phyloP scores from a whole-genome alignment of 2,113 vertebrate species.

The Cynoglossus semilaevis region DNA sequence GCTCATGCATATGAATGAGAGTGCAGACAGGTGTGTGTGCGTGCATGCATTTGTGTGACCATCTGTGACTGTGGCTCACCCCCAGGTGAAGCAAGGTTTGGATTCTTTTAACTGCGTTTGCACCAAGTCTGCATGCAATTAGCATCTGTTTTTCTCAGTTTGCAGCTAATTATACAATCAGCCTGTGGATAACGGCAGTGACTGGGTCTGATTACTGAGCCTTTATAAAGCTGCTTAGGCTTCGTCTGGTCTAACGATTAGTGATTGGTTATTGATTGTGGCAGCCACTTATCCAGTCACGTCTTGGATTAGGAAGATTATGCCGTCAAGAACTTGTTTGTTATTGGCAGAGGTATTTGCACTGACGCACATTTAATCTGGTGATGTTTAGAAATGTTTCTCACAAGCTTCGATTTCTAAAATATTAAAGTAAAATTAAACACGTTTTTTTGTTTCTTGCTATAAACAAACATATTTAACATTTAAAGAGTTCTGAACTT shows the following conservation, averaged over 20 bases:
- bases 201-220: conserved; percentile 18
- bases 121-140: conserved; percentile 29
- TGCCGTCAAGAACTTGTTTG: neutral
- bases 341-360: neutral
- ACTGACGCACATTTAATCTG: no score
- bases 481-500: no score
- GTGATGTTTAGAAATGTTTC: no score
- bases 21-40: no score
- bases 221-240: conserved; percentile 9
- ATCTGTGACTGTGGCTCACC: no score
- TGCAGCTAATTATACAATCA: conserved; percentile 33
- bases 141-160: conserved; percentile 27
- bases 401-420: no score
- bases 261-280: neutral
- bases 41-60: no score
- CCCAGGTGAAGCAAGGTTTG: no score
- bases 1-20: no score
- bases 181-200: neutral
- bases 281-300: neutral
- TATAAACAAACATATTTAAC: no score
- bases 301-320: neutral
- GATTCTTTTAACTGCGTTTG: neutral
- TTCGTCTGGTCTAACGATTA: conserved; percentile 1
- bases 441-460: no score
- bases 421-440: no score